A percentile compares a stretch with the other conserved stretches of the same genome.
phyloP scores from a whole-genome alignment of 2,797 vertebrate species.

The Mareca penelope region DNA sequence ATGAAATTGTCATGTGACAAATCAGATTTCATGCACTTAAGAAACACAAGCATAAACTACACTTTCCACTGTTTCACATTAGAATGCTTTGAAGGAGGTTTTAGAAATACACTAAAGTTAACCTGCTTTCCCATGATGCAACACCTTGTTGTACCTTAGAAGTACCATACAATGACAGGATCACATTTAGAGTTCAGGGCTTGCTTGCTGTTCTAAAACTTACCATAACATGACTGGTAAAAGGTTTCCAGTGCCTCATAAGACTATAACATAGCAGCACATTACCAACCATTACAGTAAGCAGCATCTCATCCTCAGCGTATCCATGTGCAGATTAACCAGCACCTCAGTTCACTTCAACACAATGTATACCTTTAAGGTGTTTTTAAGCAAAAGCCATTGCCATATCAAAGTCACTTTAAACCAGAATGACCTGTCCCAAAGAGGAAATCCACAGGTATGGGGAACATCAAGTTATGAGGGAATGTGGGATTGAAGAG shows the following conservation, averaged over 20 bases:
- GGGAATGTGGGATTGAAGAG: not conserved
- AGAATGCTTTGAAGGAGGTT: not conserved
- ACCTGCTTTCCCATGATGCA: not conserved
- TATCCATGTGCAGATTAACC: not conserved
- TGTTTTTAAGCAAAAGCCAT: not conserved
- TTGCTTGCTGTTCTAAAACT: not conserved
- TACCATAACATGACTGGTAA: not conserved
- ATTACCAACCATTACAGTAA: not conserved
- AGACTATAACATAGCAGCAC: not conserved
- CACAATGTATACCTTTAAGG: not conserved
- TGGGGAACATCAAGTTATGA: not conserved
- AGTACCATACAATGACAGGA: not conserved
- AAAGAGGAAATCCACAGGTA: not conserved
- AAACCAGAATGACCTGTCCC: not conserved
- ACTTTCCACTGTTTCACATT: not conserved
- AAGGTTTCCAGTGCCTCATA: not conserved
- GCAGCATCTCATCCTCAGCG: not conserved
- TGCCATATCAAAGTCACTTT: not conserved
- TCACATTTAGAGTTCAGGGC: not conserved
- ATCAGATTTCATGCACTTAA: not conserved
- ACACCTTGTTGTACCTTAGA: not conserved
- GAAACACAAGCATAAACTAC: not conserved
- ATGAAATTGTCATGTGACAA: not conserved
- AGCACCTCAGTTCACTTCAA: not conserved
- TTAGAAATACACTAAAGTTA: not conserved